A percentile compares a stretch with the other conserved stretches of the same genome.
Conservation (phyloP, 2,113 vertebrate species). For the Noturus placidus region DNA sequence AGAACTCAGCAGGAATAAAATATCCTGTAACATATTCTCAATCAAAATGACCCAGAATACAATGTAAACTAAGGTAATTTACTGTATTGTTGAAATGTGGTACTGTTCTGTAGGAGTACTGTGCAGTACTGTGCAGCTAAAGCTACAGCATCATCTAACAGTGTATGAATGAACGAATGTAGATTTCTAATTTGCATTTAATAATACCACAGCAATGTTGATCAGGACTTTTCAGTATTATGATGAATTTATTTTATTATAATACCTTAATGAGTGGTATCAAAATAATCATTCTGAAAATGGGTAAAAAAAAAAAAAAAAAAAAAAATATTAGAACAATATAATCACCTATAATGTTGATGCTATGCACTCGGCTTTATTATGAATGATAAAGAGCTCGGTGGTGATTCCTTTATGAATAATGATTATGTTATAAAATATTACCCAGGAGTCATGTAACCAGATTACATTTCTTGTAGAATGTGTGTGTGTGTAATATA, state of each 20-base stretch:
- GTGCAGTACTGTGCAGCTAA: no score
- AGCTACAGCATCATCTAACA: no score
- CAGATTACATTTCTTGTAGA: slow-evolving; percentile 56
- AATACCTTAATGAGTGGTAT: neutral
- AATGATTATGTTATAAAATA: slow-evolving; percentile 57
- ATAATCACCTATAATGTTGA: neutral
- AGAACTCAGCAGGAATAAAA: no score
- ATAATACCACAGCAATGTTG: neutral
- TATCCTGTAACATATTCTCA: no score
- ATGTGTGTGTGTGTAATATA: slow-evolving; percentile 59
- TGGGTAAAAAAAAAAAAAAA: neutral
- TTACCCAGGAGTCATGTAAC: slow-evolving; percentile 57
- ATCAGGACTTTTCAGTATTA: neutral
- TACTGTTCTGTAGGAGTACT: no score
- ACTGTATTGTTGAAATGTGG: no score
- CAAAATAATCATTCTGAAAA: neutral
- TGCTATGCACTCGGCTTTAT: slow-evolving; percentile 22
- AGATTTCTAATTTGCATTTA: neutral
- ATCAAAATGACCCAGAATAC: no score
- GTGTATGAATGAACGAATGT: no score
- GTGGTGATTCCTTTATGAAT: slow-evolving; percentile 52
- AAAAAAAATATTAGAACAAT: neutral
- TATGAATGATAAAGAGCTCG: slow-evolving; percentile 26
- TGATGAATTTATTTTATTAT: neutral
- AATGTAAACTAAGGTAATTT: no score